Evolutionary conservation across 2,113 vertebrate species (phyloP).

Genomic region (Alces alces): DNA sequence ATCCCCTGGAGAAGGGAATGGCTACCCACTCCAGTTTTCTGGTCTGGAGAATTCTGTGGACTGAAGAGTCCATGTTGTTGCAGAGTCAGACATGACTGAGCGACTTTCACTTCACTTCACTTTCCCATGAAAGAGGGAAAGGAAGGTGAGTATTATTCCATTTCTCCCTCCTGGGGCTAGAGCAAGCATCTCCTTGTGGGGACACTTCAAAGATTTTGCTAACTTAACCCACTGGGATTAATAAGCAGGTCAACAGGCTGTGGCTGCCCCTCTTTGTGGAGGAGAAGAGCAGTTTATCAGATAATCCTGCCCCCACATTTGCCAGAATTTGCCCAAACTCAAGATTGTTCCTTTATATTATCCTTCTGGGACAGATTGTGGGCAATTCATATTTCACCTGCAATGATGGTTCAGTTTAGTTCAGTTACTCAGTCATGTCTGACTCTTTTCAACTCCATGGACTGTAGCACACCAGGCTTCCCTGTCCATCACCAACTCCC

Average conservation of each 20-base stretch:
- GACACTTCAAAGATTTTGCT: not conserved
- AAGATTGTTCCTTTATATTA: not conserved
- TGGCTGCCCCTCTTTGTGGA: not conserved
- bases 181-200: not conserved
- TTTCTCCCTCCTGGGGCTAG: not conserved
- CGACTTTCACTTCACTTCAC: not conserved
- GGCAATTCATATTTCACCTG: not conserved
- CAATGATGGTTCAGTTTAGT: not conserved
- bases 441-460: not conserved
- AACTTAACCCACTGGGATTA: not conserved
- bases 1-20: not conserved
- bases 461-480: not conserved
- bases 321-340: not conserved
- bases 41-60: not conserved
- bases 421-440: not conserved
- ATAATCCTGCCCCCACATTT: not conserved
- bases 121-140: not conserved
- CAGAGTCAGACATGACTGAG: not conserved
- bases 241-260: not conserved
- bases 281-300: not conserved
- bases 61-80: not conserved
- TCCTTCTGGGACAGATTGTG: not conserved
- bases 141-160: not conserved
- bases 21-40: not conserved
- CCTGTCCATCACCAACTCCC: not conserved